Evolutionary conservation across 2,113 vertebrate species (phyloP).

Genomic region (Oenanthe oenanthe): DNA sequence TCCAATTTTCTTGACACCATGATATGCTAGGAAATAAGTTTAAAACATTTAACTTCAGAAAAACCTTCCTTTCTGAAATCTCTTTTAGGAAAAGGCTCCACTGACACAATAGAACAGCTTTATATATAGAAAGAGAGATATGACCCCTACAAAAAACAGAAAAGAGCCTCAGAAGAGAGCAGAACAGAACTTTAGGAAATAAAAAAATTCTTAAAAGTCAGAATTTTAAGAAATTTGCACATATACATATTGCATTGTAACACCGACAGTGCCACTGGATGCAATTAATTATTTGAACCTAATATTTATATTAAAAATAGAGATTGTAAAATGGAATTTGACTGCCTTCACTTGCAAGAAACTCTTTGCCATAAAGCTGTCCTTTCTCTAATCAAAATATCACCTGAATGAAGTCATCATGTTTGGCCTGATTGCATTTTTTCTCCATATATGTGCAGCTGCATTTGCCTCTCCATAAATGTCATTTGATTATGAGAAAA

Average conservation of each 20-base stretch:
- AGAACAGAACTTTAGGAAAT: neutral
- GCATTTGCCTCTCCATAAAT: constrained; percentile 90
- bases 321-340: constrained; percentile 71
- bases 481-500: constrained; percentile 98
- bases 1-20: neutral
- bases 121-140: neutral
- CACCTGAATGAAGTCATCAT: constrained; percentile 86
- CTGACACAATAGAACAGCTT: neutral
- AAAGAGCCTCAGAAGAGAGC: neutral
- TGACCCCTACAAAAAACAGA: neutral
- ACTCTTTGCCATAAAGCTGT: constrained; percentile 77
- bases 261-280: neutral
- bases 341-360: constrained; percentile 71
- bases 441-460: constrained; percentile 85
- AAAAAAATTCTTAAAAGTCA: neutral
- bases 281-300: constrained; percentile 47
- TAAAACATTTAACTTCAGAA: constrained; percentile 49
- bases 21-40: constrained; percentile 17
- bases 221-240: neutral
- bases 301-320: constrained; percentile 64
- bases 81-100: constrained; percentile 24
- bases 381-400: constrained; percentile 84
- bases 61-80: constrained; percentile 20
- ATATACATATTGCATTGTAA: constrained; percentile 25
- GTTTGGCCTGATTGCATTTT: constrained; percentile 86